phyloP scores from a whole-genome alignment of 2,888 invertebrate species.

The Nomada ruficornis region DNA sequence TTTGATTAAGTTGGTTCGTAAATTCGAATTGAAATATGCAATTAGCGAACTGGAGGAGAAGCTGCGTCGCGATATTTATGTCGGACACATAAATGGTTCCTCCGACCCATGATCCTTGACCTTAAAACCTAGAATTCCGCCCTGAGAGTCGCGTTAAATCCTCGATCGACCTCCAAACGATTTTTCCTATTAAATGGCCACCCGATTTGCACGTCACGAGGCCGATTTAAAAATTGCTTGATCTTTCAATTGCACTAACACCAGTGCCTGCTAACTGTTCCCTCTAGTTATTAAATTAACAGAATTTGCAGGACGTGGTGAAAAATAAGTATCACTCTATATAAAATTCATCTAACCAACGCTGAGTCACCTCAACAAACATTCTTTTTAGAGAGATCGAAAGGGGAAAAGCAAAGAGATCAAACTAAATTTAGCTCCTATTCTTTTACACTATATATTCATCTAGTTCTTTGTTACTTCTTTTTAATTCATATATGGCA shows the following conservation, averaged over 20 bases:
- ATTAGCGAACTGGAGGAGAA: not conserved
- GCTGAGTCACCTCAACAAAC: too few relatives aligned
- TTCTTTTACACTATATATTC: too few relatives aligned
- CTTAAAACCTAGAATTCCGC: conserved; percentile 46
- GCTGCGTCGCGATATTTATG: not conserved
- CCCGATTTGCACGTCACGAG: not conserved
- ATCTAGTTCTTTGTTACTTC: not conserved
- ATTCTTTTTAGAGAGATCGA: too few relatives aligned
- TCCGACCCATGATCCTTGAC: conserved; percentile 45
- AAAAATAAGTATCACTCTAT: too few relatives aligned
- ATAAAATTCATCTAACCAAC: too few relatives aligned
- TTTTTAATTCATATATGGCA: not conserved
- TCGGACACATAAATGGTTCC: conserved; percentile 7
- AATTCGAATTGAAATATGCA: not conserved
- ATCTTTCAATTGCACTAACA: not conserved
- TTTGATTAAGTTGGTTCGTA: not conserved
- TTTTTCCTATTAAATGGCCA: conserved; percentile 17
- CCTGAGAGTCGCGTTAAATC: conserved; percentile 14
- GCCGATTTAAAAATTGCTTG: not conserved
- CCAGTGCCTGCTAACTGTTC: not conserved
- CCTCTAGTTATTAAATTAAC: not conserved
- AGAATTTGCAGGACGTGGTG: not conserved
- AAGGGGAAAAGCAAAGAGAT: too few relatives aligned
- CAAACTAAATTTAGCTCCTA: too few relatives aligned
- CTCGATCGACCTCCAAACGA: conserved; percentile 43